Evolutionary conservation across 2,797 vertebrate genomes (phyloP).

Genomic region (Typhlichthys eigenmanni): DNA sequence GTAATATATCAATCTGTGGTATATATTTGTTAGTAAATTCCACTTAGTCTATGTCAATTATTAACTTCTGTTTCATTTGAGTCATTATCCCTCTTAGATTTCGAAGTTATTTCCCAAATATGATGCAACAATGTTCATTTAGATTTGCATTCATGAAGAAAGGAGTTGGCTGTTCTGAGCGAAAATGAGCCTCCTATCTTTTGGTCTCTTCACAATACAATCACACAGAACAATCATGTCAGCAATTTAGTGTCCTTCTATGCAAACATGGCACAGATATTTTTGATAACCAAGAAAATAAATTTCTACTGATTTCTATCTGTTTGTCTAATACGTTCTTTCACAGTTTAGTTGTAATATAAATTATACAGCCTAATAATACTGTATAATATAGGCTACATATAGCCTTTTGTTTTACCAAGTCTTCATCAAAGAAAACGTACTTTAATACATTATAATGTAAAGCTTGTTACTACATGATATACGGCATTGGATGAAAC

Average conservation of each 20-base stretch:
- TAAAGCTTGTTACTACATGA: too few species aligned
- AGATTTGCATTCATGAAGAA: not conserved
- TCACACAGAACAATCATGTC: constrained; percentile 45
- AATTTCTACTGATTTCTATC: constrained; percentile 72
- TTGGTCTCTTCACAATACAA: constrained; percentile 27
- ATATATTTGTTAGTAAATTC: not conserved
- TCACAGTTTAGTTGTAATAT: too few species aligned
- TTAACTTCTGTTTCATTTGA: constrained; percentile 6
- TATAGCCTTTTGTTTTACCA: too few species aligned
- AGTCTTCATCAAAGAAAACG: too few species aligned
- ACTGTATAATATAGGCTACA: too few species aligned
- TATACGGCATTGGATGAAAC: too few species aligned
- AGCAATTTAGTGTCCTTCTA: constrained; percentile 70
- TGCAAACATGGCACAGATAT: constrained; percentile 75
- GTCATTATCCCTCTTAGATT: constrained; percentile 9
- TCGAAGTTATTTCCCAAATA: constrained; percentile 14
- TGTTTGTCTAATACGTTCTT: not conserved
- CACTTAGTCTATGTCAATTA: not conserved
- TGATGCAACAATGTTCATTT: constrained; percentile 21
- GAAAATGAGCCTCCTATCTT: constrained; percentile 4
- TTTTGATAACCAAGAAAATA: constrained; percentile 75
- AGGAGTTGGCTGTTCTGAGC: not conserved
- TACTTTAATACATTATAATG: too few species aligned
- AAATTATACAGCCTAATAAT: too few species aligned
- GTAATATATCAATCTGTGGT: constrained; percentile 32